These are phyloP conservation scores for Caenorhabditis imperialis DNA, from an alignment of 2,888 invertebrate species.

Conservation along the genomic window DNA sequence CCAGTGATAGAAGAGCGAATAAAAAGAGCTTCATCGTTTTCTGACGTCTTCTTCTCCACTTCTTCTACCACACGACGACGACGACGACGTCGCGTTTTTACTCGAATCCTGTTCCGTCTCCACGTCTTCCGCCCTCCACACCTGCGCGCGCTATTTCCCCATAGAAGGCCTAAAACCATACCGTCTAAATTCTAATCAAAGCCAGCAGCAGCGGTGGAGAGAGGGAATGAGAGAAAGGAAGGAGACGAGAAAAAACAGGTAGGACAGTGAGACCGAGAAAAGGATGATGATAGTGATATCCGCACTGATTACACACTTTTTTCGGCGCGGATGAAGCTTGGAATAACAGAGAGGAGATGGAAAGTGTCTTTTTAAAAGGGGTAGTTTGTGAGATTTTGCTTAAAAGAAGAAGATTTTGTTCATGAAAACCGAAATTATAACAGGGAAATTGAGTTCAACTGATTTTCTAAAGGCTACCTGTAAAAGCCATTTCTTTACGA, in stretches of 20 bases:
- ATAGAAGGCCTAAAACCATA: constrained; percentile 49
- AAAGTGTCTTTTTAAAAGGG: too few species aligned
- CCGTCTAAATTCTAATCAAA: constrained; percentile 35
- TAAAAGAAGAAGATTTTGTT: too few species aligned
- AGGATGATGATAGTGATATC: not conserved
- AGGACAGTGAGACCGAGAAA: constrained; percentile 29
- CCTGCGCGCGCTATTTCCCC: constrained; percentile 56
- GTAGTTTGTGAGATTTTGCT: too few species aligned
- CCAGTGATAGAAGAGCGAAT: constrained; percentile 12
- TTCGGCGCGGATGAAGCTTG: constrained; percentile 7
- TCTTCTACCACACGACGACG: constrained; percentile 13
- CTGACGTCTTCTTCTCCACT: constrained; percentile 2
- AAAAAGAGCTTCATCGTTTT: constrained; percentile 20
- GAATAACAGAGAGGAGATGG: too few species aligned
- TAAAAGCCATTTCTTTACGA: too few species aligned
- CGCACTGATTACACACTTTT: not conserved
- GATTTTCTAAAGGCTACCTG: too few species aligned
- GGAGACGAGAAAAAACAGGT: constrained; percentile 26
- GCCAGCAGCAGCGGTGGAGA: too few species aligned
- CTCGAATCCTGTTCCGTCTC: constrained; percentile 45
- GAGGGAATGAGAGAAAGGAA: too few species aligned
- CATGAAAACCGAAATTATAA: too few species aligned
- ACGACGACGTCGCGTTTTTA: constrained; percentile 15
- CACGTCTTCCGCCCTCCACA: constrained; percentile 27
- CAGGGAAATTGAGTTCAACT: too few species aligned